Conservation (phyloP, 2,888 invertebrate species). For the Hoplodrina ambigua region DNA sequence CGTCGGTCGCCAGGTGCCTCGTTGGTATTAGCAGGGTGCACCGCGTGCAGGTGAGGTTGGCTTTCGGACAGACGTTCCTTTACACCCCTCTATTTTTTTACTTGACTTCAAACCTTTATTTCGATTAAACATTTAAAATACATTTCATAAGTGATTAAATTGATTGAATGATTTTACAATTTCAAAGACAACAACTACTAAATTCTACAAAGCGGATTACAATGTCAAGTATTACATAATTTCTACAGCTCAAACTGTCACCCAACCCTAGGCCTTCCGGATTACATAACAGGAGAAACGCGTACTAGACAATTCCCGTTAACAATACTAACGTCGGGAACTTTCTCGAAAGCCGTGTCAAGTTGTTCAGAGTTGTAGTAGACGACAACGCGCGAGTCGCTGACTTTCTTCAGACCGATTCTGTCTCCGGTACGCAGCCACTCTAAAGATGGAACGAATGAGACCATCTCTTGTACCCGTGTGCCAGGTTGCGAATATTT, state of each 20-base stretch:
- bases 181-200: conserved; percentile 50
- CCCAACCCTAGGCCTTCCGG: conserved; percentile 52
- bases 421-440: conserved; percentile 95
- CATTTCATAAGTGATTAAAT: conserved; percentile 50
- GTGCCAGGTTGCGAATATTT: conserved; percentile 75
- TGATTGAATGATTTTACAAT: conserved; percentile 40
- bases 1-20: conserved; percentile 58
- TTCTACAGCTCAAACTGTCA: conserved; percentile 59
- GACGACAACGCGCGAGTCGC: conserved; percentile 93
- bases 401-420: conserved; percentile 93
- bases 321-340: conserved; percentile 92
- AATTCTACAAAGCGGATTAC: conserved; percentile 49
- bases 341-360: conserved; percentile 93
- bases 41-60: conserved; percentile 59
- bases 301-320: conserved; percentile 20
- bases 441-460: conserved; percentile 91
- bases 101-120: conserved; percentile 58
- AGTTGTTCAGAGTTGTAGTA: conserved; percentile 96
- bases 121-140: conserved; percentile 50
- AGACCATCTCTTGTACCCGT: conserved; percentile 71
- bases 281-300: conserved; percentile 31
- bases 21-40: conserved; percentile 57
- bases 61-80: conserved; percentile 49
- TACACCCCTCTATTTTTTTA: conserved; percentile 57
- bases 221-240: conserved; percentile 58